These are phyloP conservation scores for Tympanoctomys barrerae DNA, from an alignment of 2,797 vertebrate species.

Conservation along the genomic window DNA sequence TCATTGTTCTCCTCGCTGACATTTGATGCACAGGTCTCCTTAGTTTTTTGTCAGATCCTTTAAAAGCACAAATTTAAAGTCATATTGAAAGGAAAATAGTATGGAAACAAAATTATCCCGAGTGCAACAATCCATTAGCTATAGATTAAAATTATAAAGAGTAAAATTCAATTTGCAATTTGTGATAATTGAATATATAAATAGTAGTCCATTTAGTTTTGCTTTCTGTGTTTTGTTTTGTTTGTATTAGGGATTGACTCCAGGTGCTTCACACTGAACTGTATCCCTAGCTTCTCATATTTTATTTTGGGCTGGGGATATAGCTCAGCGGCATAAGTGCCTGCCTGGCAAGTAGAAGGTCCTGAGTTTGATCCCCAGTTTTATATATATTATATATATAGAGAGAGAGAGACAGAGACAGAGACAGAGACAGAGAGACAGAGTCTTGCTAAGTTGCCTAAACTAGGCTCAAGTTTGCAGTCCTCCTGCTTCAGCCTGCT, in stretches of 20 bases:
- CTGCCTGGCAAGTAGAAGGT: no score
- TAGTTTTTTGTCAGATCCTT: conserved; percentile 27
- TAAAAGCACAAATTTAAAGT: conserved; percentile 43
- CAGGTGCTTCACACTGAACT: neutral
- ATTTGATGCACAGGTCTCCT: neutral
- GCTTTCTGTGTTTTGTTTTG: neutral
- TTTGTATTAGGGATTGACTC: neutral
- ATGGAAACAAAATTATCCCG: conserved; percentile 29
- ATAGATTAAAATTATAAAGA: conserved; percentile 40
- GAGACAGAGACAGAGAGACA: neutral
- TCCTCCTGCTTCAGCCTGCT: neutral
- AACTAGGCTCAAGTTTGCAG: neutral
- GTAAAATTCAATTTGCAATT: conserved; percentile 52
- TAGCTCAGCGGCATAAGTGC: no score
- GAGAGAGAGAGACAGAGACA: no score
- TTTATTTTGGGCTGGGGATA: neutral
- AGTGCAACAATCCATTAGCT: neutral
- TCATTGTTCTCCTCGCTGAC: neutral
- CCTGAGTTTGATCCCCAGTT: no score
- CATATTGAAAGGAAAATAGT: conserved; percentile 33
- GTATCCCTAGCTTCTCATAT: neutral
- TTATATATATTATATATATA: no score
- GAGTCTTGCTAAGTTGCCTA: neutral
- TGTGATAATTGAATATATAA: conserved; percentile 32
- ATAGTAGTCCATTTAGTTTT: neutral